A percentile compares a stretch with the other conserved stretches of the same genome.
These are phyloP conservation scores for Napeogenes inachia DNA, from an alignment of 2,888 invertebrate genomes.

Conservation along the genomic window DNA sequence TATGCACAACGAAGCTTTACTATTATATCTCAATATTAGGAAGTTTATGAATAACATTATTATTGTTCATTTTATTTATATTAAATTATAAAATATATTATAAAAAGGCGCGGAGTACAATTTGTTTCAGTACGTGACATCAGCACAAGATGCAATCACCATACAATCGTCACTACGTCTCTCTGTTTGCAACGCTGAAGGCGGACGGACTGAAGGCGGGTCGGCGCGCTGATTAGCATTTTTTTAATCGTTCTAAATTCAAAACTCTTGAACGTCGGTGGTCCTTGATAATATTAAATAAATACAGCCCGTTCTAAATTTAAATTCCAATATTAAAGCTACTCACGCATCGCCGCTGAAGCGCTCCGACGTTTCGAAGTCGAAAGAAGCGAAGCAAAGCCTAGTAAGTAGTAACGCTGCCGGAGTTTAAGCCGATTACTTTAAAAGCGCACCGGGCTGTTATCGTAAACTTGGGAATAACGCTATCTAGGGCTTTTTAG, in stretches of 20 bases:
- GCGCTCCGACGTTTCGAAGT: conserved; percentile 30
- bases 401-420: conserved; percentile 20
- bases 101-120: too few relatives aligned
- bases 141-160: conserved; percentile 47
- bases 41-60: too few relatives aligned
- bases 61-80: too few relatives aligned
- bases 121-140: conserved; percentile 13
- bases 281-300: conserved; percentile 33
- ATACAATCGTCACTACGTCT: conserved; percentile 67
- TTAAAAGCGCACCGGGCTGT: conserved; percentile 53
- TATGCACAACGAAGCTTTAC: too few relatives aligned
- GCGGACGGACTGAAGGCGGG: conserved; percentile 42
- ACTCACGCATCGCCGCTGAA: conserved; percentile 31
- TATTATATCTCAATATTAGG: too few relatives aligned
- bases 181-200: conserved; percentile 63
- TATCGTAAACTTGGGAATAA: conserved; percentile 40
- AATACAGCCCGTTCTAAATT: conserved; percentile 4
- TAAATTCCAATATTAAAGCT: conserved; percentile 8
- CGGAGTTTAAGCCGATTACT: conserved; percentile 60
- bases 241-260: conserved; percentile 59
- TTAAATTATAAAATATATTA: too few relatives aligned
- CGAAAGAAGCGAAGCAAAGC: conserved; percentile 31
- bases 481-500: conserved; percentile 35
- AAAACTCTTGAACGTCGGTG: conserved; percentile 51
- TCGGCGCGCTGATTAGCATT: conserved; percentile 54